These are phyloP conservation scores for Mesorhabditis belari DNA, from an alignment of 2,888 invertebrate genomes.

Conservation along the genomic window DNA sequence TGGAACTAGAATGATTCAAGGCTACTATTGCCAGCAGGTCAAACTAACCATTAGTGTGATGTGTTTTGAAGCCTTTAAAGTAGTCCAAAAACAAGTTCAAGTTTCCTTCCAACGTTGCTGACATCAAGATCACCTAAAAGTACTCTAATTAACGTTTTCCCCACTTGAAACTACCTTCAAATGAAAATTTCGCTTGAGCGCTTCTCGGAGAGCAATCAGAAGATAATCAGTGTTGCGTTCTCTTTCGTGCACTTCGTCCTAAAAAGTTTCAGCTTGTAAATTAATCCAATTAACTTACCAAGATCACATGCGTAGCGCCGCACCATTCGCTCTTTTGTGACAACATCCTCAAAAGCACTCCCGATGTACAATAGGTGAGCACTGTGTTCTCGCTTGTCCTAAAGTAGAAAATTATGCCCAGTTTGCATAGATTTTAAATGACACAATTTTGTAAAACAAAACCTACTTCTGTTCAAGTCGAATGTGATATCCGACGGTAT, in stretches of 20 bases:
- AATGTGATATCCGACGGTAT: conserved; percentile 81
- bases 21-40: not conserved
- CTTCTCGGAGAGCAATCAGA: conserved; percentile 67
- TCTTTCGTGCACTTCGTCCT: conserved; percentile 92
- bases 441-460: not conserved
- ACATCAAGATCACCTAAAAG: conserved; percentile 73
- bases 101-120: conserved; percentile 74
- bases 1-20: conserved; percentile 25
- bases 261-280: not conserved
- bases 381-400: conserved; percentile 73
- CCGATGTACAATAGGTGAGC: conserved; percentile 83
- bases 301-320: conserved; percentile 70
- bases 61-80: conserved; percentile 67
- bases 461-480: conserved; percentile 71
- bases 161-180: conserved; percentile 36
- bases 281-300: conserved; percentile 50
- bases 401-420: conserved; percentile 14
- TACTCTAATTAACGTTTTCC: not conserved
- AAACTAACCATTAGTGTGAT: conserved; percentile 64
- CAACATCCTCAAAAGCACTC: conserved; percentile 77
- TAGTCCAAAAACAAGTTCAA: conserved; percentile 74
- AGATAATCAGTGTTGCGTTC: conserved; percentile 88
- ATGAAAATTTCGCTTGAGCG: conserved; percentile 30
- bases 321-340: conserved; percentile 70
- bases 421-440: conserved; percentile 2